Percentiles rank a stretch among this genome's conserved stretches.
phyloP scores from a whole-genome alignment of 2,888 invertebrate genomes.

The Helicoverpa assulta region DNA sequence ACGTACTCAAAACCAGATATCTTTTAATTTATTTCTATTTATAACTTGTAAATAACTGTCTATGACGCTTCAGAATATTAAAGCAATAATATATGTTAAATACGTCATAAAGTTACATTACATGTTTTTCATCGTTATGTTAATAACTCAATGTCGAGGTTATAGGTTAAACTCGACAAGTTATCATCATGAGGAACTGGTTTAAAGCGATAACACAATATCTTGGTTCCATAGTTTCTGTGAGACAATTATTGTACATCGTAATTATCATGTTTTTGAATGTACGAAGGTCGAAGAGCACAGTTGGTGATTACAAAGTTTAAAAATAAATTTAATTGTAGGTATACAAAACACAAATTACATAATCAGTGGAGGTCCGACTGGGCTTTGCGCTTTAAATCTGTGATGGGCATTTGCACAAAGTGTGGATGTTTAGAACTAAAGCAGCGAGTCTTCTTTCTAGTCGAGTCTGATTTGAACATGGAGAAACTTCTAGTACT shows the following conservation, averaged over 20 bases:
- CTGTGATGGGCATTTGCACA: too few species aligned
- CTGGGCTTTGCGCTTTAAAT: too few species aligned
- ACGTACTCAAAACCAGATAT: not conserved
- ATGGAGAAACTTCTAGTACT: too few species aligned
- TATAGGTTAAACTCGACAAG: constrained; percentile 1
- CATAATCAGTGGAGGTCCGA: too few species aligned
- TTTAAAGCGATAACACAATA: too few species aligned
- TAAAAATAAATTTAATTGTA: not conserved
- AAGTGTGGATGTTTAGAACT: too few species aligned
- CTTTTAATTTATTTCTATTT: not conserved
- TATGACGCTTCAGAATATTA: too few species aligned
- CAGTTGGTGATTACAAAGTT: not conserved
- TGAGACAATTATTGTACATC: too few species aligned
- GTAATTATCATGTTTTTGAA: too few species aligned
- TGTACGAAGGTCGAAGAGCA: not conserved
- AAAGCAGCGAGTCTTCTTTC: too few species aligned
- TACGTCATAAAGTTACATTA: not conserved
- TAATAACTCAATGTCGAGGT: not conserved
- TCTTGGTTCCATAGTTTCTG: too few species aligned
- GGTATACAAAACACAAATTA: not conserved
- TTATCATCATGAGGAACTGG: not conserved
- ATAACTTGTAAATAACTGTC: not conserved
- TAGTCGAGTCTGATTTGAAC: too few species aligned
- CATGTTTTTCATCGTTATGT: constrained; percentile 1
- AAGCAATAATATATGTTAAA: not conserved